Evolutionary conservation across 2,797 vertebrate genomes (phyloP), one percentile per base, ranked within the genome.

Genomic region (Chanos chanos): DNA sequence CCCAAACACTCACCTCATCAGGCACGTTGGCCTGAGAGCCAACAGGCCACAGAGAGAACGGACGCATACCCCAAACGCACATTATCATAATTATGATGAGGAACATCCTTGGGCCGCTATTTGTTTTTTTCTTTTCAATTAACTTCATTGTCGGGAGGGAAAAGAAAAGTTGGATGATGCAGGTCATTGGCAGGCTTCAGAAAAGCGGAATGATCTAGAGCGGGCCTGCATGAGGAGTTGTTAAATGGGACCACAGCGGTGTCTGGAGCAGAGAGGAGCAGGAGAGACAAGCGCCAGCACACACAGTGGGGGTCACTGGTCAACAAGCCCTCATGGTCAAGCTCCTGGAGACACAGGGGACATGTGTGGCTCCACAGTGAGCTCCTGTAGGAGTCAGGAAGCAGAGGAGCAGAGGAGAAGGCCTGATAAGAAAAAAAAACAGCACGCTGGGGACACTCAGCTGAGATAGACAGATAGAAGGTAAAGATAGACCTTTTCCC

Each of bases 101-200:
- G 37, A 82, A 74, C 77, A 61, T 84, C 83, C 83, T 86, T 72
- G 78, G 79, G 81, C 82, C 73, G 77, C 77, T 79, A 80, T 85
- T 85, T 84, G 82, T 80, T 84, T 85, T n/a, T n/a, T 85, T 83
- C 81, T 83, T 86, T 88, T 85, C 85, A 89, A 87, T 87, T 87
- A 87, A 85, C 87, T 86, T 85, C 81, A 86, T 87, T 79, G 84
- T 76, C 80, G 79, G 50, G 12, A 72, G 82, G 74, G 74, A 60
- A 70, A 71, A 70, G 66, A 61, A 68, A 12, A 73, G 62, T 67
- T 68, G 77, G 65, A 65, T 65, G 68, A 60, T 41, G 25, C 48
- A 19, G 15, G 15, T 31, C 48, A n/a, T n/a, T n/a, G n/a, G n/a
- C n/a, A n/a, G n/a, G n/a, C n/a, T n/a, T n/a, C n/a, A n/a, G n/a